Base-by-base conservation (phyloP, 2,888 invertebrate species). In the Acanthosepion pharaonis region DNA sequence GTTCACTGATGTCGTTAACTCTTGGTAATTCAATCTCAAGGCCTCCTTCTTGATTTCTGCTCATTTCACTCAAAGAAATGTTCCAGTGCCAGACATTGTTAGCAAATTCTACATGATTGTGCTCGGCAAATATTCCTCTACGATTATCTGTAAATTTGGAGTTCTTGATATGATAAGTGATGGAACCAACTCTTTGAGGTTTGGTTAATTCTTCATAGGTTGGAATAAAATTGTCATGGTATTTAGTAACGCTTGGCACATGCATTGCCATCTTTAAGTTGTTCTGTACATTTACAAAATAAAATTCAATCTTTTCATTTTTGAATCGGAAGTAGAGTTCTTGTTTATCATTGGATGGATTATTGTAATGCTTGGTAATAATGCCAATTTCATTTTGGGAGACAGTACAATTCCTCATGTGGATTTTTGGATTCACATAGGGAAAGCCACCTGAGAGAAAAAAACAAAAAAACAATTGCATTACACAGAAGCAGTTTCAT, bases 71-170 rank as follows among this genome's bases (percentile, higher is more conserved):
- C 96, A 99, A 98, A 97, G 98, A 98, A 94, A 99, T 97, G 53
- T 98, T 98, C 98, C 99, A 99, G 97, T 99, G 99, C 98, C 99
- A 99, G 1, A 99, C 98, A 97, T 99, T 99, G 97, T 99, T 99
- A 0, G 99, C 99, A 95, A 99, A 98, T 96, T 99, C 98, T 96
- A 99, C 98, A 97, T 99, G 98, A 92, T 99, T 99, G 96, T 99
- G 98, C 96, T 99, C 99, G 94, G 98, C 98, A 95, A 99, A 98
- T 28, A 99, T 99, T 6, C 97, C 97, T 97, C 98, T 98, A 0
- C 98, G 98, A 97, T 99, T 99, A 96, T 99, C 98, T 0, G 98
- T 98, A 91, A 99, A 98, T 95, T 98, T 98, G 94, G 98, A 98
- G 96, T 98, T 98, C 96, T 99, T 99, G 5, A 99, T 98, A 98